phyloP scores from a whole-genome alignment of 2,888 invertebrate genomes.

The Epirrita christyi region DNA sequence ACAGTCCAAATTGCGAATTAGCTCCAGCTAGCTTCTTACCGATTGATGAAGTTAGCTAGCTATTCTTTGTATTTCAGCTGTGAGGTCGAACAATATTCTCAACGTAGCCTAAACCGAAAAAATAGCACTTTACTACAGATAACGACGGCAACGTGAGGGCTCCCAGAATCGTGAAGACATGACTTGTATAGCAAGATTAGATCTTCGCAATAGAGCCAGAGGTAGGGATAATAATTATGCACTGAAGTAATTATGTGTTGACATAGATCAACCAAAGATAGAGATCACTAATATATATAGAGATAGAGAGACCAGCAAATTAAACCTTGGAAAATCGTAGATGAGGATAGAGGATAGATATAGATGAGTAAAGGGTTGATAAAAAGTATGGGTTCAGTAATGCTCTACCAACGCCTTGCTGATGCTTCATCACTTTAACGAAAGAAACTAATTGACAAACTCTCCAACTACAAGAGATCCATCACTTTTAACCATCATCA shows the following conservation, averaged over 20 bases:
- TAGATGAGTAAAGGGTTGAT: too few species aligned
- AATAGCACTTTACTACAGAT: conserved; percentile 42
- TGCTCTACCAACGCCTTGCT: too few species aligned
- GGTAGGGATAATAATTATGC: background rate
- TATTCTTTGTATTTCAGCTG: background rate
- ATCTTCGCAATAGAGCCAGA: background rate
- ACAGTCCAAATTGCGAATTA: background rate
- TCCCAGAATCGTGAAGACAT: conserved; percentile 68
- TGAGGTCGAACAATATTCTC: background rate
- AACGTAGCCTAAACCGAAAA: background rate
- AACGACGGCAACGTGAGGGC: conserved; percentile 69
- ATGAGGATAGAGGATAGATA: too few species aligned
- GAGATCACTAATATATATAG: background rate
- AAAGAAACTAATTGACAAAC: too few species aligned
- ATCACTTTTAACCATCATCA: too few species aligned
- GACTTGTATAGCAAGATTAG: conserved; percentile 58
- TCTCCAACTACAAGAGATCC: too few species aligned
- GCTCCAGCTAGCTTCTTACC: background rate
- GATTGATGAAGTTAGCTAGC: conserved; percentile 22
- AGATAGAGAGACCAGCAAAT: background rate
- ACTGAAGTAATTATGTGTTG: background rate
- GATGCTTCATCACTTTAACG: too few species aligned
- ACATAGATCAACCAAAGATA: background rate
- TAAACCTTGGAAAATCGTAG: too few species aligned
- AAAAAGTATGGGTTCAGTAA: too few species aligned